These are phyloP conservation scores for Aegithalos caudatus DNA, from an alignment of 2,113 vertebrate genomes.

Conservation along the genomic window DNA sequence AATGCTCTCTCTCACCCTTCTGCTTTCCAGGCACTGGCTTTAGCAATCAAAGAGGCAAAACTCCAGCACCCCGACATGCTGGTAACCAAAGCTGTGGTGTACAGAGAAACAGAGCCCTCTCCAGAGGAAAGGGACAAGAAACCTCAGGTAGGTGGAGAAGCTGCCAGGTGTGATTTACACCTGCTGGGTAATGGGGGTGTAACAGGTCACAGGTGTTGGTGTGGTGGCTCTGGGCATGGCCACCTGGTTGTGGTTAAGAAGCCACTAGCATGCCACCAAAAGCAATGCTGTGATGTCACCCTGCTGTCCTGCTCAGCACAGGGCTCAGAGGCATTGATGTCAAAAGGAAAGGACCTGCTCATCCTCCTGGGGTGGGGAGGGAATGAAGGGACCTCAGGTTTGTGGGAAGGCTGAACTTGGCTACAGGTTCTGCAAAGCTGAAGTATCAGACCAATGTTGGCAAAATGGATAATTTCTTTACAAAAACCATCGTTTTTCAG, in stretches of 20 bases:
- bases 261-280: not conserved
- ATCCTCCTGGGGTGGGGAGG: not conserved
- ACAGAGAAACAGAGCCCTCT: constrained; percentile 95
- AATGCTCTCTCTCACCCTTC: not conserved
- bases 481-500: not conserved
- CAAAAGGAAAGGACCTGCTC: not conserved
- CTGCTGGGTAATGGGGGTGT: not conserved
- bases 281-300: not conserved
- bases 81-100: constrained; percentile 98
- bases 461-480: not conserved
- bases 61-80: constrained; percentile 98
- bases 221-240: not conserved
- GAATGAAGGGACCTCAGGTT: not conserved
- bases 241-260: not conserved
- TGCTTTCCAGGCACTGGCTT: constrained; percentile 85
- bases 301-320: not conserved
- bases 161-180: not conserved
- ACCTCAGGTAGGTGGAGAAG: constrained; percentile 77
- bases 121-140: constrained; percentile 87
- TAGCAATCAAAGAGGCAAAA: constrained; percentile 98
- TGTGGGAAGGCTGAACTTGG: not conserved
- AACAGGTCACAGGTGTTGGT: rapidly evolving
- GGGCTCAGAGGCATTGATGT: not conserved
- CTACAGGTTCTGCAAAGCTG: not conserved
- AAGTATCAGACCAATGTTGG: not conserved